phyloP scores from a whole-genome alignment of 2,113 vertebrate species.

The Indicator maculatus region DNA sequence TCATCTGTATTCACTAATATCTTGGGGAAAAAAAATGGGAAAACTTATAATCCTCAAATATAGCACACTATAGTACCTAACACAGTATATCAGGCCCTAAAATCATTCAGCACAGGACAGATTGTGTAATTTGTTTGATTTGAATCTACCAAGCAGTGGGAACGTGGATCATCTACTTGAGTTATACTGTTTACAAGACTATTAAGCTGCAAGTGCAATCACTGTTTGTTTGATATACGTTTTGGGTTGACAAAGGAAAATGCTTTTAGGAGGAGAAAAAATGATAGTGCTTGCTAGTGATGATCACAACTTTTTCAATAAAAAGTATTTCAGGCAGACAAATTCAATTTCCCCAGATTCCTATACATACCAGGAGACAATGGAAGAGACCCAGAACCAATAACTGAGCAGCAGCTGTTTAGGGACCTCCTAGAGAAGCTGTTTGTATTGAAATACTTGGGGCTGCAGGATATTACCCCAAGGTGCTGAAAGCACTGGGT shows the following conservation, averaged over 20 bases:
- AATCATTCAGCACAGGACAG: background rate
- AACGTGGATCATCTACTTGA: background rate
- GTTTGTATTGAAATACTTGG: background rate
- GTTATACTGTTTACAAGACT: slow-evolving; percentile 13
- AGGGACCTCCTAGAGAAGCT: background rate
- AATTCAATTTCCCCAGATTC: background rate
- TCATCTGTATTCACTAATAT: background rate
- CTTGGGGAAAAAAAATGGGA: background rate
- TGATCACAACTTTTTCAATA: background rate
- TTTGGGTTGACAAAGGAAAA: background rate
- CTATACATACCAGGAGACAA: background rate
- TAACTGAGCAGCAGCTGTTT: background rate
- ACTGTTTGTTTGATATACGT: background rate
- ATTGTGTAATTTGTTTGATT: background rate
- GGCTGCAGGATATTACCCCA: background rate
- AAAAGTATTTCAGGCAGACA: background rate
- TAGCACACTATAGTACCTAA: background rate
- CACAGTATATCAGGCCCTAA: background rate
- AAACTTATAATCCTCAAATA: background rate
- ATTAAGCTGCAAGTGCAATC: background rate
- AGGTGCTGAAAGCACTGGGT: background rate
- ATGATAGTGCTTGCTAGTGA: background rate
- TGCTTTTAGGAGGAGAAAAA: background rate
- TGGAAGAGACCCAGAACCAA: background rate
- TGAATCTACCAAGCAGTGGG: background rate